Conservation (phyloP, 1,140 invertebrate species). For the Euura lappo region DNA sequence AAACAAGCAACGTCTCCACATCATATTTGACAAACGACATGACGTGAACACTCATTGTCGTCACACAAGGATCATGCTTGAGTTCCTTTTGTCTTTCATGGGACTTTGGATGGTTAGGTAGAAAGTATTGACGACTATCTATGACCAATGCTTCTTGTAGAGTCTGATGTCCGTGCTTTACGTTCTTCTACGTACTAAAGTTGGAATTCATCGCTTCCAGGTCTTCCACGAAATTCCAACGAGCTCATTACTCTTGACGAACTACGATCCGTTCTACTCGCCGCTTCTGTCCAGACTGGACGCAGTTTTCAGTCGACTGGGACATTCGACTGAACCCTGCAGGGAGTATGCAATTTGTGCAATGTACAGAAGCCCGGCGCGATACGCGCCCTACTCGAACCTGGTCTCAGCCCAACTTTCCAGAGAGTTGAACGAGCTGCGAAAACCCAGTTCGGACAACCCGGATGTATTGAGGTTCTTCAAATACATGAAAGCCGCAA, state of each 20-base stretch:
- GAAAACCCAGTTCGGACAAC: conserved; percentile 81
- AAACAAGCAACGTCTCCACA: too few species aligned
- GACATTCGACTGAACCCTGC: conserved; percentile 72
- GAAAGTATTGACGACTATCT: too few species aligned
- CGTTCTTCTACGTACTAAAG: too few species aligned
- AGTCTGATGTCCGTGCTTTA: too few species aligned
- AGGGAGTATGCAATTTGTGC: conserved; percentile 82
- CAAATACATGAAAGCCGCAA: conserved; percentile 86
- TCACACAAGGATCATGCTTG: too few species aligned
- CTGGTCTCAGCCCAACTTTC: conserved; percentile 86
- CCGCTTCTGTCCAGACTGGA: conserved; percentile 81
- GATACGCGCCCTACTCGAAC: conserved; percentile 86
- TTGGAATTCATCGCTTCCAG: conserved; percentile 53
- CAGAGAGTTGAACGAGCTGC: conserved; percentile 82
- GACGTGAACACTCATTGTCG: background rate
- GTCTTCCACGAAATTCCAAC: conserved; percentile 85
- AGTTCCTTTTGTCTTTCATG: too few species aligned
- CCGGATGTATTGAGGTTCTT: conserved; percentile 85
- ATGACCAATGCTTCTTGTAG: too few species aligned
- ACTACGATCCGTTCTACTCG: conserved; percentile 87
- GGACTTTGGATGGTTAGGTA: too few species aligned
- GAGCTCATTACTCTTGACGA: conserved; percentile 79
- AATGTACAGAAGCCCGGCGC: conserved; percentile 85
- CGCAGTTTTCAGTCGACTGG: conserved; percentile 80
- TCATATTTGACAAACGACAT: too few species aligned